These are phyloP conservation scores for Nyctibius grandis DNA, from an alignment of 2,797 vertebrate species.

Conservation along the genomic window DNA sequence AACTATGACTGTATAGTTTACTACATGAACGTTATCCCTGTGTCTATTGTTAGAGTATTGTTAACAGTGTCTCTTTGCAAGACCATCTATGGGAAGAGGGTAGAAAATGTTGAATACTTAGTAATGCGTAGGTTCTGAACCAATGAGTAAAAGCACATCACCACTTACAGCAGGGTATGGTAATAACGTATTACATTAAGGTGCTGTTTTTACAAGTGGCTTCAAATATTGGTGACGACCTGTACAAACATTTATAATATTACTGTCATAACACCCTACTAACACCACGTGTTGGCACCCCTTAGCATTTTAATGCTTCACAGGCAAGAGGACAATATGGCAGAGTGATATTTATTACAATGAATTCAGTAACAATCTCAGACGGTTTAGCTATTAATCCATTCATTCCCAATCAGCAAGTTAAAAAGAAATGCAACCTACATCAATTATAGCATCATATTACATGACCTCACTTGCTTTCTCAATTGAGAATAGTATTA, in stretches of 20 bases:
- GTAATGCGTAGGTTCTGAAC: background rate
- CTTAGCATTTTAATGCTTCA: background rate
- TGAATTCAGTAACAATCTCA: background rate
- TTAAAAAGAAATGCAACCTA: background rate
- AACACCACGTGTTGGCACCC: background rate
- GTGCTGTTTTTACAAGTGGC: background rate
- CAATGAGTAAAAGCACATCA: background rate
- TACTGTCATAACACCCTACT: background rate
- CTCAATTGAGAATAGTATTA: background rate
- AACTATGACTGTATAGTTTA: background rate
- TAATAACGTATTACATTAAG: background rate
- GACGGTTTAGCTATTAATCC: background rate
- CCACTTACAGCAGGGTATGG: background rate
- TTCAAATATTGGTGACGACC: constrained; percentile 14
- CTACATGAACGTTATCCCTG: background rate
- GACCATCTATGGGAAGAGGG: background rate
- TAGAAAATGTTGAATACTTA: background rate
- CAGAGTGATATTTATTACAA: background rate
- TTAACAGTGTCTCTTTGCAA: background rate
- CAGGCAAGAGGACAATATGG: background rate
- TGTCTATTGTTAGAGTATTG: background rate
- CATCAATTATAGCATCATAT: background rate
- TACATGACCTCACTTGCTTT: background rate
- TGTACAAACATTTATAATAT: background rate
- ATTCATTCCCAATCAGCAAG: background rate